These are phyloP conservation scores for Corynorhinus townsendii DNA, from an alignment of 2,113 vertebrate genomes.

Conservation along the genomic window DNA sequence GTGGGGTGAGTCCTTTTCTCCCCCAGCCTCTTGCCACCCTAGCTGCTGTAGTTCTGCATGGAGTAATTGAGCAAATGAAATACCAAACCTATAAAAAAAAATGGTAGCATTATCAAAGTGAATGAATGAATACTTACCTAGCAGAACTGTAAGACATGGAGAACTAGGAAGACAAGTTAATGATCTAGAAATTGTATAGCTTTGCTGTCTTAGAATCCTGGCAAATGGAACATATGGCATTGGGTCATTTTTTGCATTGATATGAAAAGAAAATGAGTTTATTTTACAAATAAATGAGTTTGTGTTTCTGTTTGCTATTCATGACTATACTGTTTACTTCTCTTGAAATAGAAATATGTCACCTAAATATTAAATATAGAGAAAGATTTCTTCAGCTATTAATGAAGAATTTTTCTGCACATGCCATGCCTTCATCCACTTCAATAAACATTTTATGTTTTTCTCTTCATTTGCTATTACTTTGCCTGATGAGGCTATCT, in stretches of 20 bases:
- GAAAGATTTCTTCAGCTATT: conserved; percentile 15
- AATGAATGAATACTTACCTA: conserved; percentile 66
- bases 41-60: conserved; percentile 6
- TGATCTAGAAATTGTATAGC: conserved; percentile 77
- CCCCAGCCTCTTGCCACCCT: background rate
- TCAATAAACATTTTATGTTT: background rate
- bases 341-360: conserved; percentile 59
- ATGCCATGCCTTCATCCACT: conserved; percentile 12
- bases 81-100: conserved; percentile 49
- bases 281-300: conserved; percentile 71
- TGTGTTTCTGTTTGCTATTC: conserved; percentile 69
- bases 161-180: conserved; percentile 72
- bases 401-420: conserved; percentile 62
- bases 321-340: conserved; percentile 47
- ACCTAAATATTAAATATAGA: conserved; percentile 69
- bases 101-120: conserved; percentile 62
- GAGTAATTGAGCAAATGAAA: conserved; percentile 64
- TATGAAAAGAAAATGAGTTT: conserved; percentile 72
- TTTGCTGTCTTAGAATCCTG: conserved; percentile 55
- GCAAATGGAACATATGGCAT: conserved; percentile 60
- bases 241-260: conserved; percentile 64
- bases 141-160: conserved; percentile 68
- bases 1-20: background rate
- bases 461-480: conserved; percentile 26
- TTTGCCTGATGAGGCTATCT: conserved; percentile 8